Evolutionary conservation across 2,888 invertebrate genomes (phyloP), one percentile per base, ranked within the genome.

Genomic region (Apodemia zela): DNA sequence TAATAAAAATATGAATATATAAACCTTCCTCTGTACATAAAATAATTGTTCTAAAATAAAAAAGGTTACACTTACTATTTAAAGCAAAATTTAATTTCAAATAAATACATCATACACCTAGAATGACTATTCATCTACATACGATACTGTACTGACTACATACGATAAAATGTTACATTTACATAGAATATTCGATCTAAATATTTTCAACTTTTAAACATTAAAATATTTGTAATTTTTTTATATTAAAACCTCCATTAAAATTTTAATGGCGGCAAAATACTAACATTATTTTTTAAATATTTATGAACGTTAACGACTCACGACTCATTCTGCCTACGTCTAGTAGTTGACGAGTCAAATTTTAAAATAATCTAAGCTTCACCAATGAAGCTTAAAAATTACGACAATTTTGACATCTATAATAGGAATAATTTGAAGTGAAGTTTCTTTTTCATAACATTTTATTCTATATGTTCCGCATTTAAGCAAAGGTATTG

Each of bases 1-100:
- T 54, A 54, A 54, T 54, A 54, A 54, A 54, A 54, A 54, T 54
- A 54, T 54, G 18, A 54, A 54, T 54, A 25, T 54, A 54, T 54
- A 54, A 54, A 54, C 54, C 54, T 54, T 54, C 54, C 54, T 54
- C 54, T 54, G 54, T 54, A 21, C 25, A 54, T 25, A 54, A 54
- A 54, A 54, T 21, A 54, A 54, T 54, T 25, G 21, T 15, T 25
- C 4, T 25, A 15, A 18, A 54, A 54, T 25, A 54, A 54, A 54
- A 21, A 54, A 25, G 25, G 15, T 54, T 25, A 54, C 54, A 54
- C 54, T 54, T 25, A 54, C 10, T 54, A 54, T 54, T 54, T 54
- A 54, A 54, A 54, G 54, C 25, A 54, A 54, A 42, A 42, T 25
- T 25, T 42, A 42, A 15, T 54, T 54, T 25, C n/a, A 49, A 54